Evolutionary conservation across 2,113 vertebrate genomes (phyloP).

Genomic region (Ochotona princeps): DNA sequence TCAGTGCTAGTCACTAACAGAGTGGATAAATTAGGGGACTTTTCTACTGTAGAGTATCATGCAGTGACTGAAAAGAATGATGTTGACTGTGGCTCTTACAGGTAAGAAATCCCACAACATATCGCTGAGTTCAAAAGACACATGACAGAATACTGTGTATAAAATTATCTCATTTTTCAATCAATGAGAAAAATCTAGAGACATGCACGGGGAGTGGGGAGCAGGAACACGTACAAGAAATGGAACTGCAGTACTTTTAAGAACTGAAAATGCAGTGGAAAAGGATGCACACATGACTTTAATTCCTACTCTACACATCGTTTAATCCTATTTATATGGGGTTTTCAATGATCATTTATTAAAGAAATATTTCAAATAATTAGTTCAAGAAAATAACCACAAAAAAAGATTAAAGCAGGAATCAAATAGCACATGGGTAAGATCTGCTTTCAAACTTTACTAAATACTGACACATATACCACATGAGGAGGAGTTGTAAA

Average conservation of each 20-base stretch:
- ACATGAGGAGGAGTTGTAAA: neutral
- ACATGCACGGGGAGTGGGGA: neutral
- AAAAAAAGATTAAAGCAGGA: neutral
- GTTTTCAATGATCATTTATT: neutral
- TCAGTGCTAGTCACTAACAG: neutral
- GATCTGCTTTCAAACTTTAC: neutral
- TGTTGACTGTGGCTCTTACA: neutral
- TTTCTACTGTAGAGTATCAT: neutral
- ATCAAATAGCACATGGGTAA: neutral
- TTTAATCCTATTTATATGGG: neutral
- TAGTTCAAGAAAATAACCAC: neutral
- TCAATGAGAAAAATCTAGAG: neutral
- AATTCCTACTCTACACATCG: neutral
- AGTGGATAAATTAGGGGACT: neutral
- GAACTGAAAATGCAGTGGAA: neutral
- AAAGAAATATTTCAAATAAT: slow-evolving; percentile 19
- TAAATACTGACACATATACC: fast-evolving
- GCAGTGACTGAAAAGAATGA: slow-evolving; percentile 1
- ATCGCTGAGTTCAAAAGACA: neutral
- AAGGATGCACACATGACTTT: neutral
- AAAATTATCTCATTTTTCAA: neutral
- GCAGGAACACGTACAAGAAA: neutral
- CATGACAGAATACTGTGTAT: neutral
- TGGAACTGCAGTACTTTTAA: neutral
- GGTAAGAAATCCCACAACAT: neutral